A percentile compares a stretch with the other conserved stretches of the same genome.
phyloP scores from a whole-genome alignment of 1,140 invertebrate species.

The Cataglyphis hispanica region DNA sequence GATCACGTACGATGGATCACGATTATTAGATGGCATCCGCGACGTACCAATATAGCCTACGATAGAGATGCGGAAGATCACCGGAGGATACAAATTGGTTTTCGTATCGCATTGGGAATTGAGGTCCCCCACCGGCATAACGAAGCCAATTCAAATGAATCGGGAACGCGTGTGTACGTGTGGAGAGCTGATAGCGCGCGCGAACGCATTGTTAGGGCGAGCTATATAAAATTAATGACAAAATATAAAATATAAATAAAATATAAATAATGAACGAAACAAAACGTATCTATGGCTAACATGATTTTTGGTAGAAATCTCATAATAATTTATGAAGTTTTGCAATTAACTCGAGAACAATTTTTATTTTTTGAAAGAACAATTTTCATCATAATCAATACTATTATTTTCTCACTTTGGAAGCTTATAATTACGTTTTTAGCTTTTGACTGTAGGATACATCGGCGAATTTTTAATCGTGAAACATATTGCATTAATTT shows the following conservation, averaged over 20 bases:
- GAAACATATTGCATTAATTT: constrained; percentile 52
- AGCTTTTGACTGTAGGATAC: neutral
- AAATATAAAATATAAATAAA: too few species aligned
- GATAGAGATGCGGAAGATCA: constrained; percentile 14
- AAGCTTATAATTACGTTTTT: neutral
- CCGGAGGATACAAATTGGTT: constrained; percentile 74
- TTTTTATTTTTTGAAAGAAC: neutral
- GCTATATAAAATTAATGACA: constrained; percentile 47
- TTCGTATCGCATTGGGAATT: constrained; percentile 72
- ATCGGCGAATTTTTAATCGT: constrained; percentile 37
- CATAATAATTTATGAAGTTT: neutral
- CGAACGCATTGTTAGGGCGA: constrained; percentile 27
- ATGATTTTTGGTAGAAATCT: constrained; percentile 10
- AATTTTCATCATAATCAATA: neutral
- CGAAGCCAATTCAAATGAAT: constrained; percentile 73
- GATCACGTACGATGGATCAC: constrained; percentile 52
- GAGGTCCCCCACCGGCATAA: constrained; percentile 69
- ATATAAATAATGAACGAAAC: constrained; percentile 48
- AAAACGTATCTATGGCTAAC: constrained; percentile 14
- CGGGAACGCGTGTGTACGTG: constrained; percentile 11
- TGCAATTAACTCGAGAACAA: neutral
- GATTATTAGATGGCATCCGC: constrained; percentile 69
- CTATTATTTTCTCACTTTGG: neutral
- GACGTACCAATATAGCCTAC: neutral
- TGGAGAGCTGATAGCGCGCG: constrained; percentile 27